These are phyloP conservation scores for Oryzias woworae DNA, from an alignment of 2,113 vertebrate genomes.

Conservation along the genomic window DNA sequence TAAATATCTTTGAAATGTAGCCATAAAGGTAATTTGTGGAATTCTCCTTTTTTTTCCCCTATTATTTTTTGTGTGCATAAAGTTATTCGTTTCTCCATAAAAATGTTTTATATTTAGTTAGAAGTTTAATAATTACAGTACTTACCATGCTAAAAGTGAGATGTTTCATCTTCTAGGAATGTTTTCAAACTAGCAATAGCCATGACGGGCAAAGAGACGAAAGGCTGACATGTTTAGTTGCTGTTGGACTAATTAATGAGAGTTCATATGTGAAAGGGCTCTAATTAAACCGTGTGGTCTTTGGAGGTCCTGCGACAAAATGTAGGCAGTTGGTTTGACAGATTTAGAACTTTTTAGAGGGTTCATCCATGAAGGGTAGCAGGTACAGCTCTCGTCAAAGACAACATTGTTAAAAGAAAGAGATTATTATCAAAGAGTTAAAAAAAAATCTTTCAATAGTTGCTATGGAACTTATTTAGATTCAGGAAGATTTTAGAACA, in stretches of 20 bases:
- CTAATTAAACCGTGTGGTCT: neutral
- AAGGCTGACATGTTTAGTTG: neutral
- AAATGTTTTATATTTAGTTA: too few species aligned
- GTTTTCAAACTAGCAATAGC: neutral
- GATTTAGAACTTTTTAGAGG: conserved; percentile 12
- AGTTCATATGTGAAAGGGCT: neutral
- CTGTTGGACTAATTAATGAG: neutral
- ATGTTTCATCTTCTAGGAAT: neutral
- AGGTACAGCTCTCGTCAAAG: conserved; percentile 5
- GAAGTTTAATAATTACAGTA: too few species aligned
- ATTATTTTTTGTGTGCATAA: too few species aligned
- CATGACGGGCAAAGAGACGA: neutral
- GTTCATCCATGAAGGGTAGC: conserved; percentile 2
- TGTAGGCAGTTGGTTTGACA: conserved; percentile 10
- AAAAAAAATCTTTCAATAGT: conserved; percentile 12
- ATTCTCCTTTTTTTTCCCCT: too few species aligned
- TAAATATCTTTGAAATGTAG: too few species aligned
- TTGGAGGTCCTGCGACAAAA: conserved; percentile 2
- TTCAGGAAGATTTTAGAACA: too few species aligned
- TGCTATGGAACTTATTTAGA: conserved; percentile 4
- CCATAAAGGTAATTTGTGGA: too few species aligned
- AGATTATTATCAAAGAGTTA: neutral
- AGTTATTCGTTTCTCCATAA: too few species aligned
- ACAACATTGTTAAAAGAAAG: neutral
- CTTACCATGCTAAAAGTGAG: too few species aligned